These are phyloP conservation scores for Azorinus chamasolen DNA, from an alignment of 2,888 invertebrate species.

Conservation along the genomic window DNA sequence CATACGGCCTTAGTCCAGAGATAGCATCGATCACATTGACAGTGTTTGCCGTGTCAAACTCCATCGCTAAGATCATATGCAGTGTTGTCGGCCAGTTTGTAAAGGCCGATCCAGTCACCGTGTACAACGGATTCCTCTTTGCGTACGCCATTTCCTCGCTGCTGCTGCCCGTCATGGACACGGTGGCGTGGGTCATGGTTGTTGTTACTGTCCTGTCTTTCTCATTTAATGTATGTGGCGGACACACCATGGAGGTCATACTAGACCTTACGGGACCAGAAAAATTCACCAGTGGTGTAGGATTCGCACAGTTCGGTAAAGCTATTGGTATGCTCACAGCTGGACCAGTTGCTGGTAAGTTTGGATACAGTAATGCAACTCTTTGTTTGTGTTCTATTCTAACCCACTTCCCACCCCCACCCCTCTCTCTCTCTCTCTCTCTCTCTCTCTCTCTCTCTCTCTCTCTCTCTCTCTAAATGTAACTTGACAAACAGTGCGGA, in stretches of 20 bases:
- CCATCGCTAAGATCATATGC: conserved; percentile 39
- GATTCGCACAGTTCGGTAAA: conserved; percentile 41
- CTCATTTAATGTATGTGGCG: conserved; percentile 50
- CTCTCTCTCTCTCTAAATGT: conserved; percentile 2
- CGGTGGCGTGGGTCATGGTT: conserved; percentile 30
- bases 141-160: conserved; percentile 36
- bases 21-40: conserved; percentile 39
- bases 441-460: conserved; percentile 8
- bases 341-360: conserved; percentile 53
- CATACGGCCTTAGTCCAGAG: conserved; percentile 8
- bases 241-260: conserved; percentile 42
- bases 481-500: no score
- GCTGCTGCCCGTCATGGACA: conserved; percentile 24
- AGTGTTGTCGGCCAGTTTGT: conserved; percentile 40
- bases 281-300: conserved; percentile 48
- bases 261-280: conserved; percentile 37
- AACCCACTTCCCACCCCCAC: background rate
- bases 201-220: conserved; percentile 27
- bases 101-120: conserved; percentile 20
- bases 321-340: conserved; percentile 35
- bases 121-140: conserved; percentile 34
- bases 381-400: background rate
- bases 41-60: conserved; percentile 39
- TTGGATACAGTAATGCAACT: no score
- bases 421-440: conserved; percentile 7